Percentiles rank a stretch among this genome's conserved stretches.
Evolutionary conservation across 2,113 vertebrate species (phyloP).

Genomic region (Isurus oxyrinchus): DNA sequence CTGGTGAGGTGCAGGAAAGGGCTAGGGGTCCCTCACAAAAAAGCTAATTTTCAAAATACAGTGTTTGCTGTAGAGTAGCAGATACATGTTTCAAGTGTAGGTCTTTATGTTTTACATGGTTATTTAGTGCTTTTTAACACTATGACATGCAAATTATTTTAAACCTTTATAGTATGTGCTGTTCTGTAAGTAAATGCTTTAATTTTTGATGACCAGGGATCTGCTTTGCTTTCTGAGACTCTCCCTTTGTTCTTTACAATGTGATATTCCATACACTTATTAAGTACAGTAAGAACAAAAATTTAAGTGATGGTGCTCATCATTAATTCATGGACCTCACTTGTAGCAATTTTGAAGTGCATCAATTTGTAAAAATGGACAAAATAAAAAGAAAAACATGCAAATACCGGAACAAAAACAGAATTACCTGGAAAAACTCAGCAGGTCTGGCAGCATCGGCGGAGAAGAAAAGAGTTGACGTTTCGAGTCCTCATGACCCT

Average conservation of each 20-base stretch:
- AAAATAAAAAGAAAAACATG: not conserved
- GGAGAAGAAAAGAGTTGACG: too few species aligned
- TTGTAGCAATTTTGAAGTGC: not conserved
- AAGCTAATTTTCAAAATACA: not conserved
- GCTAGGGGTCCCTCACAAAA: not conserved
- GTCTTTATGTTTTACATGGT: not conserved
- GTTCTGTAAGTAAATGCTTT: not conserved
- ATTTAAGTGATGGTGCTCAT: not conserved
- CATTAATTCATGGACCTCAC: too few species aligned
- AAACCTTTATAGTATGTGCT: not conserved
- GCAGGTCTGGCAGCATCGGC: too few species aligned
- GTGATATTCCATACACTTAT: not conserved
- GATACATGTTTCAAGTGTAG: not conserved
- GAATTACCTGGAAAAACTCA: too few species aligned
- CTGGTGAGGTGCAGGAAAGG: not conserved
- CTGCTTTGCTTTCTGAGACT: not conserved
- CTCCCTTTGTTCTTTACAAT: not conserved
- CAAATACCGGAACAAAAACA: not conserved
- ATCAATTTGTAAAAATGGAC: not conserved
- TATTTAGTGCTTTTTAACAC: not conserved
- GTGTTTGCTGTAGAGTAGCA: not conserved
- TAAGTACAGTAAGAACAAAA: not conserved
- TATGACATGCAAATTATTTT: not conserved
- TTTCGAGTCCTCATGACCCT: too few species aligned
- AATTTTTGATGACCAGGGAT: not conserved